A percentile compares a stretch with the other conserved stretches of the same genome.
phyloP scores from a whole-genome alignment of 2,888 invertebrate species.

The Lithophane socia region DNA sequence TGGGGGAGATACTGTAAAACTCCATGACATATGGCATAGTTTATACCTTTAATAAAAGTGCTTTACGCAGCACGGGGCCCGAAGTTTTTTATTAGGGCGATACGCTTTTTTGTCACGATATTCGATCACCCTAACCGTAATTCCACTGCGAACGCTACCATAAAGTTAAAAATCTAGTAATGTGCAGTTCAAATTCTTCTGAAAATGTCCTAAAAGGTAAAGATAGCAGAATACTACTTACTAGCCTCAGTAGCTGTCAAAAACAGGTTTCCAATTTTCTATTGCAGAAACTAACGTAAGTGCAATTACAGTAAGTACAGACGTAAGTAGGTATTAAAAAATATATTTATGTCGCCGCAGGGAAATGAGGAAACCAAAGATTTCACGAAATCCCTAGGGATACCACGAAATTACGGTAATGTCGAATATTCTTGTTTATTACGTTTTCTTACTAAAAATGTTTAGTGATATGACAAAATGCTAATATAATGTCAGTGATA shows the following conservation, averaged over 20 bases:
- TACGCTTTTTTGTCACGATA: conserved; percentile 29
- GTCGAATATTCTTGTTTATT: too few relatives aligned
- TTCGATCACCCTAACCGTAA: background rate
- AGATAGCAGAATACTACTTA: background rate
- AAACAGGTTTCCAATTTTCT: background rate
- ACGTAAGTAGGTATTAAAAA: too few relatives aligned
- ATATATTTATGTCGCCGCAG: too few relatives aligned
- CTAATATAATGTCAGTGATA: too few relatives aligned
- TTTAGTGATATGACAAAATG: too few relatives aligned
- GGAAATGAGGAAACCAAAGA: too few relatives aligned
- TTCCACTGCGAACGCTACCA: too few relatives aligned
- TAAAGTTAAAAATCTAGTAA: background rate
- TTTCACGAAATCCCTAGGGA: too few relatives aligned
- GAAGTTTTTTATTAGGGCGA: conserved; percentile 21
- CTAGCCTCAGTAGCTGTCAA: background rate
- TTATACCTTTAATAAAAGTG: conserved; percentile 47
- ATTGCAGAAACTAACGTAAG: background rate
- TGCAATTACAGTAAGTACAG: too few relatives aligned
- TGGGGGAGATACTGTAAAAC: conserved; percentile 41
- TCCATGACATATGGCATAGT: conserved; percentile 45
- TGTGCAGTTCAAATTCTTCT: background rate
- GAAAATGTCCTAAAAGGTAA: background rate
- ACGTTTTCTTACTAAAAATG: too few relatives aligned
- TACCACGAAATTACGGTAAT: too few relatives aligned
- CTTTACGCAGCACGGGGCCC: conserved; percentile 12